A percentile compares a stretch with the other conserved stretches of the same genome.
phyloP scores from a whole-genome alignment of 2,797 vertebrate genomes.

The Glyptemys insculpta region DNA sequence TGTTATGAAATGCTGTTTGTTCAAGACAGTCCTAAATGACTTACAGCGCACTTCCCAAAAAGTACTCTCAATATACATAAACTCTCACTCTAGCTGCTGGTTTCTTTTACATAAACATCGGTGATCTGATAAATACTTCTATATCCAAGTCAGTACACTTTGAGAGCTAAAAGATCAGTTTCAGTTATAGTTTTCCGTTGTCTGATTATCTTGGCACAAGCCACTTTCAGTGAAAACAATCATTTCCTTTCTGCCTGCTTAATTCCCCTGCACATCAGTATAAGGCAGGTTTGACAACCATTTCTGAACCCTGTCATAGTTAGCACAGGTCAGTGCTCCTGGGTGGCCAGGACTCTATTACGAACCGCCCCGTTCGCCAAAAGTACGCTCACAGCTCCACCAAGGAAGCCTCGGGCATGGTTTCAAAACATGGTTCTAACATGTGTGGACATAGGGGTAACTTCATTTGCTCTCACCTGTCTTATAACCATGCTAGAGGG shows the following conservation, averaged over 20 bases:
- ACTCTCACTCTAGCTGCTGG: neutral
- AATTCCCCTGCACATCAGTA: fast-evolving
- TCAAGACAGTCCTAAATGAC: neutral
- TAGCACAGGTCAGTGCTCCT: neutral
- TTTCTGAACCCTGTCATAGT: fast-evolving
- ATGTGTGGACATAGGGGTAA: neutral
- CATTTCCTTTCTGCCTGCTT: neutral
- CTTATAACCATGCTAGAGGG: neutral
- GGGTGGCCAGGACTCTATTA: neutral
- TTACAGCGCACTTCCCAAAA: neutral
- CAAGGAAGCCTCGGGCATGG: neutral
- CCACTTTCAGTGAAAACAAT: neutral
- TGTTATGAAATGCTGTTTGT: neutral
- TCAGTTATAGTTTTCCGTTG: neutral
- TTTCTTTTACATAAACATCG: neutral
- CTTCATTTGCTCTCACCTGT: neutral
- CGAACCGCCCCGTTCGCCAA: fast-evolving
- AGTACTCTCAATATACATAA: neutral
- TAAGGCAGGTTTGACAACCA: neutral
- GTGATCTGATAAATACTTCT: neutral
- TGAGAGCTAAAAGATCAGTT: neutral
- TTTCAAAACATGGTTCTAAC: neutral
- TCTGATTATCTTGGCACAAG: neutral
- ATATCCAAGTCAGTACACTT: fast-evolving
- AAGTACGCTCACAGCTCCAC: neutral